Conservation (phyloP, 2,888 invertebrate species). For the Drosophila nr. medialis region DNA sequence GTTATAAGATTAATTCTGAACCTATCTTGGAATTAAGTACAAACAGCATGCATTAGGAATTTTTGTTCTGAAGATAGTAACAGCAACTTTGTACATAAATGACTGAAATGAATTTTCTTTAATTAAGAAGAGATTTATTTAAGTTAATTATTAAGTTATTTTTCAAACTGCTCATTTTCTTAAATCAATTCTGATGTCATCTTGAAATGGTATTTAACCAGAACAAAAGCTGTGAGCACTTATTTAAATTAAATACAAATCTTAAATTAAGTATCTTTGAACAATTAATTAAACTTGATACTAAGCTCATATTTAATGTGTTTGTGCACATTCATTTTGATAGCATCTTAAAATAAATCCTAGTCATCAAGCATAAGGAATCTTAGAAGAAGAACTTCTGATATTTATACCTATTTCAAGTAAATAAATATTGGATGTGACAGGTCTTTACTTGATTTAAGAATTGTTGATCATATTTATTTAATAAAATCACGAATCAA, state of each 20-base stretch:
- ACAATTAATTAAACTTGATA: neutral
- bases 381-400: too few relatives aligned
- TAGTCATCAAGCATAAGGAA: too few relatives aligned
- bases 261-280: neutral
- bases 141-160: neutral
- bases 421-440: neutral
- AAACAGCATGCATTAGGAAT: neutral
- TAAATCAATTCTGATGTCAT: neutral
- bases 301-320: neutral
- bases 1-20: neutral
- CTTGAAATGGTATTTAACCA: neutral
- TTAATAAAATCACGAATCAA: neutral
- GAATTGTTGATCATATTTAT: neutral
- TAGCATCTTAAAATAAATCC: neutral
- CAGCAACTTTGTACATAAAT: neutral
- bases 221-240: neutral
- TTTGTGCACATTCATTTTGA: neutral
- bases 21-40: neutral
- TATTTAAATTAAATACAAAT: neutral
- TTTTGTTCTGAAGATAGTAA: fast-evolving
- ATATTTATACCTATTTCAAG: neutral
- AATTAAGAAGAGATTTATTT: neutral
- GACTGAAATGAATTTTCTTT: neutral
- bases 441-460: neutral
- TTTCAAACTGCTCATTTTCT: neutral